A percentile compares a stretch with the other conserved stretches of the same genome.
Conservation (phyloP, 2,113 vertebrate genomes). For the Miniopterus natalensis region DNA sequence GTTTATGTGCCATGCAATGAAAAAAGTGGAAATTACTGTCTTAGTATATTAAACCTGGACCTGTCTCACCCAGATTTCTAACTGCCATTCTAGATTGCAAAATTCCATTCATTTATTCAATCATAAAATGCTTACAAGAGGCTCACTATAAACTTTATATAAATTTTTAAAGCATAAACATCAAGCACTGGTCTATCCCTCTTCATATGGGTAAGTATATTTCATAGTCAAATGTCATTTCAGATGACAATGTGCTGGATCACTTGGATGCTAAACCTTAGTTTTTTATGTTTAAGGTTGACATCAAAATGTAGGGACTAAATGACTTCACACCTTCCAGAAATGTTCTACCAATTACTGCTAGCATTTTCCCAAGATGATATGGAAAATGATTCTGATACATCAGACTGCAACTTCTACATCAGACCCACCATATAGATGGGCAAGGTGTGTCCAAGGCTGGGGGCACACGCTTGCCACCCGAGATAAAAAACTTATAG, state of each 20-base stretch:
- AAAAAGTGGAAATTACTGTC: neutral
- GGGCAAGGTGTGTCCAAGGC: neutral
- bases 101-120: neutral
- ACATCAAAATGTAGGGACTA: neutral
- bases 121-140: slow-evolving; percentile 13
- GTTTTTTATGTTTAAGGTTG: neutral
- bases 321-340: neutral
- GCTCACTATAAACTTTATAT: neutral
- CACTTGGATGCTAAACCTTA: neutral
- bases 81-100: neutral
- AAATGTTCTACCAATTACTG: neutral
- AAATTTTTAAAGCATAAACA: neutral
- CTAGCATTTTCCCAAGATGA: neutral
- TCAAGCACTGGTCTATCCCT: neutral
- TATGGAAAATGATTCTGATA: neutral
- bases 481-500: neutral
- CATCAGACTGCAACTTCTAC: neutral
- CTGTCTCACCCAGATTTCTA: neutral
- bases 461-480: neutral
- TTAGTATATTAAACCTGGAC: neutral
- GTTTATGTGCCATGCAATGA: neutral
- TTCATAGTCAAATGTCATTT: neutral
- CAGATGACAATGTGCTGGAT: neutral
- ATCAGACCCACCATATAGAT: neutral
- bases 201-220: neutral